Conservation (phyloP, 2,888 invertebrate genomes). For the Perdita meconis region DNA sequence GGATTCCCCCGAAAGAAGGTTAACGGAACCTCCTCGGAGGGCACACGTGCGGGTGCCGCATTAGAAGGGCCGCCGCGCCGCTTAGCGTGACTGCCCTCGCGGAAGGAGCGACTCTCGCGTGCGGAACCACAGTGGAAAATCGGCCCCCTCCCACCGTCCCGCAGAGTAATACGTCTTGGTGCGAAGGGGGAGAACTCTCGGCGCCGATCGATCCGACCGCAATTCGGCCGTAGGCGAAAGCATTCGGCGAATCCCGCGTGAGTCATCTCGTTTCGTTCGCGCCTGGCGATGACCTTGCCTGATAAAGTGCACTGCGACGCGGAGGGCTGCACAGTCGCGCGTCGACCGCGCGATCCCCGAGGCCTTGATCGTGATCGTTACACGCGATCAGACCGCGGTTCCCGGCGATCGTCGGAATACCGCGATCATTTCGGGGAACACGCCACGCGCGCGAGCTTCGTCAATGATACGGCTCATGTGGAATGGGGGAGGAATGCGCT, state of each 20-base stretch:
- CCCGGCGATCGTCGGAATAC: background rate
- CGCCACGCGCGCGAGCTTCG: background rate
- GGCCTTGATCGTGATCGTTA: conserved; percentile 26
- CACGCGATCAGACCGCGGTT: conserved; percentile 11
- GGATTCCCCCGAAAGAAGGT: conserved; percentile 72
- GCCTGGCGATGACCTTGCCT: conserved; percentile 58
- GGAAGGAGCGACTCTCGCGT: conserved; percentile 48
- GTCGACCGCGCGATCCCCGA: conserved; percentile 13
- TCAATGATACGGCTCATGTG: too few species aligned
- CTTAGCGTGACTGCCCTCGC: conserved; percentile 36
- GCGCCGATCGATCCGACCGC: conserved; percentile 57
- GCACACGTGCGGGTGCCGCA: conserved; percentile 46
- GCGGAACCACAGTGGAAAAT: conserved; percentile 45
- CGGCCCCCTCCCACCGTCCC: conserved; percentile 4
- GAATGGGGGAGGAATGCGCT: too few species aligned
- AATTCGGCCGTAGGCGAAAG: conserved; percentile 58
- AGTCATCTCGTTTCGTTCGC: conserved; percentile 64
- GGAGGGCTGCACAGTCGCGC: conserved; percentile 2
- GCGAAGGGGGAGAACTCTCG: background rate
- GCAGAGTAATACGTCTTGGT: conserved; percentile 44
- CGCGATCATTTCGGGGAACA: background rate
- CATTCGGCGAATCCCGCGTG: conserved; percentile 68
- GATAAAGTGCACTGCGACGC: conserved; percentile 62
- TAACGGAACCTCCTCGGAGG: conserved; percentile 54
- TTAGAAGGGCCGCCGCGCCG: conserved; percentile 24